These are phyloP conservation scores for Drosophila malerkotliana DNA, from an alignment of 1,140 invertebrate genomes.

Conservation along the genomic window DNA sequence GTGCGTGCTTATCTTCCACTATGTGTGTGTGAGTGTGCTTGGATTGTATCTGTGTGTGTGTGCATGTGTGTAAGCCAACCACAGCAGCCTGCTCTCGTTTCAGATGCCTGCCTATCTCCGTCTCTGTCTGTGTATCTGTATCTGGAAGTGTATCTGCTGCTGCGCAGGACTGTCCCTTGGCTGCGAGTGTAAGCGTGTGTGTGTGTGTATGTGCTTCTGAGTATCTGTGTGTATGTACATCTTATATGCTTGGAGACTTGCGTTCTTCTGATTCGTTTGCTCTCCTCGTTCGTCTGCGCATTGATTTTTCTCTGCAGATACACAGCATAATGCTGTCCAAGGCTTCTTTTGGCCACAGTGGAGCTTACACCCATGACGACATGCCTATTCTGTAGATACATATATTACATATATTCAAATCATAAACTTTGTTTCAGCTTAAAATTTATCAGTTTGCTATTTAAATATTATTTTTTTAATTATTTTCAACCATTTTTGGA, in stretches of 20 bases:
- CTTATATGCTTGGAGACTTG: slow-evolving; percentile 67
- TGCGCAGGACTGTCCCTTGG: slow-evolving; percentile 72
- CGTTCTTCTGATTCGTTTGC: slow-evolving; percentile 80
- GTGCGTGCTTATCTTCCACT: neutral
- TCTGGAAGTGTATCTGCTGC: slow-evolving; percentile 67
- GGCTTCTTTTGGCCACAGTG: slow-evolving; percentile 31
- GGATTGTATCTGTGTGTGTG: slow-evolving; percentile 1
- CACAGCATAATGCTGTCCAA: slow-evolving; percentile 65
- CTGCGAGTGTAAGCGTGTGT: slow-evolving; percentile 4
- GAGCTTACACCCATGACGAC: neutral
- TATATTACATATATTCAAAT: neutral
- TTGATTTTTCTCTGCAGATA: slow-evolving; percentile 75
- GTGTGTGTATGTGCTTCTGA: neutral
- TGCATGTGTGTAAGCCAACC: slow-evolving; percentile 60
- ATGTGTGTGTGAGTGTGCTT: slow-evolving; percentile 5
- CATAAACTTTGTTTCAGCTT: too few relatives aligned
- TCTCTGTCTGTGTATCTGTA: slow-evolving; percentile 55
- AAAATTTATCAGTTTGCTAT: too few relatives aligned
- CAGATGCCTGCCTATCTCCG: slow-evolving; percentile 73
- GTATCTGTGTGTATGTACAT: slow-evolving; percentile 49
- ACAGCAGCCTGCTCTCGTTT: slow-evolving; percentile 68
- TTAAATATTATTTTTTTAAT: too few relatives aligned
- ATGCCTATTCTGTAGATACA: neutral
- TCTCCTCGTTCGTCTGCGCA: slow-evolving; percentile 60
- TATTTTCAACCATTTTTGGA: too few relatives aligned